Base-by-base conservation (phyloP, 2,113 vertebrate genomes). In the Sarotherodon lohbergeri region DNA sequence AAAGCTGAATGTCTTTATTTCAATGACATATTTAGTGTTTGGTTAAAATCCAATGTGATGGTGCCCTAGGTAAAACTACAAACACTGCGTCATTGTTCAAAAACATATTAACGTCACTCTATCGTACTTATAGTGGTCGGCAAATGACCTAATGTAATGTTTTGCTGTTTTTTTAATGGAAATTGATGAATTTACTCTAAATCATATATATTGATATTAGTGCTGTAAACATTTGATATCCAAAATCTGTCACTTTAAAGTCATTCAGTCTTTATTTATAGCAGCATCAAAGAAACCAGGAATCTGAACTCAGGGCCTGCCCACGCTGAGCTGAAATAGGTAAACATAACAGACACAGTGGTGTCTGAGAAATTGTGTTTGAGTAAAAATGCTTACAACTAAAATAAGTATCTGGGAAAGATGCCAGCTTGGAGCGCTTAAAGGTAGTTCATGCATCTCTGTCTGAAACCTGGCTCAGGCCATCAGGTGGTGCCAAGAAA, bases 321-420 rank as follows among this genome's bases (percentile, higher is more conserved):
- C 46, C 73, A 52, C 27, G 2, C 73, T 34, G 46, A 78, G 17
- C 27, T 34, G 27, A 57, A 68, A 27, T 24, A 68, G 32, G 32
- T 71, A 24, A 83, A 68, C 32, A 71, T 39, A 14, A 54, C 46
- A 68, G 82, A 32, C 41, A 10, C 41, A 39, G 12, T 54, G 7
- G 14, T 57, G 46, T 87, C 48, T 79, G 89, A 86, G 82, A 39
- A 39, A 71, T 14, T 5, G 50, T 50, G 81, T 61, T 10, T 54
- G 66, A 41, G 43, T 27, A 39, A 48, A 81, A 55, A 41, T 8
- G 10, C 81, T 83, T 56, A 82, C 32, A 22, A 34, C 79, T 48
- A 71, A 88, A 91, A 89, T 81, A 82, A 29, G 5, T 13, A 16
- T 50, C 89, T 61, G 86, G 85, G 84, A 87, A 81, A 83, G 79